Percentiles rank a stretch among this genome's conserved stretches.
phyloP scores from a whole-genome alignment of 2,888 invertebrate genomes.

The Ctenicera cuprea region DNA sequence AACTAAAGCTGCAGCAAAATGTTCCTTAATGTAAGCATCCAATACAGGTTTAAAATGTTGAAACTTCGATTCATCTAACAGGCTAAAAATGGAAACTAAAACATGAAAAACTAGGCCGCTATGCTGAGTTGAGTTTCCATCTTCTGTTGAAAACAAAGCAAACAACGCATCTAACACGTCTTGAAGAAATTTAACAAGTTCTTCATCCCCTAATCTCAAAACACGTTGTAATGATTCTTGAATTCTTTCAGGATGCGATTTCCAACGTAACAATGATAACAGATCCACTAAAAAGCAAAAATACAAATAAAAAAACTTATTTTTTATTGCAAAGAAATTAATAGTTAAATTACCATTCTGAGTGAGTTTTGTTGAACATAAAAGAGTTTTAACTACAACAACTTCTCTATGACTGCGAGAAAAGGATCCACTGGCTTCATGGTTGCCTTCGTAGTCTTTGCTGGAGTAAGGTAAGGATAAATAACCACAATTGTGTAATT shows the following conservation, averaged over 20 bases:
- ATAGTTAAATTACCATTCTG: constrained; percentile 84
- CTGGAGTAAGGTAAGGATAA: constrained; percentile 79
- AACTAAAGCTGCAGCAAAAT: constrained; percentile 95
- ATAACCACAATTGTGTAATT: constrained; percentile 81
- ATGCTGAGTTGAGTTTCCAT: constrained; percentile 91
- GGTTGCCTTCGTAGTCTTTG: constrained; percentile 78
- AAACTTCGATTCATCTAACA: constrained; percentile 92
- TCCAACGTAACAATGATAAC: constrained; percentile 93
- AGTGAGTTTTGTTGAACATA: constrained; percentile 97
- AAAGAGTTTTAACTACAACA: constrained; percentile 86
- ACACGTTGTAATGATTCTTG: constrained; percentile 90
- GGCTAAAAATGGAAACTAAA: constrained; percentile 92
- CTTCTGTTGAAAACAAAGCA: constrained; percentile 94
- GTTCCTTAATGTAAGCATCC: constrained; percentile 94
- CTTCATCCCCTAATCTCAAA: constrained; percentile 89
- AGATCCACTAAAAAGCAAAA: constrained; percentile 83
- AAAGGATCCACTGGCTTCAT: constrained; percentile 76
- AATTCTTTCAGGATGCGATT: constrained; percentile 90
- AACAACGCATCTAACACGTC: constrained; percentile 96
- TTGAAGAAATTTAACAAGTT: constrained; percentile 94
- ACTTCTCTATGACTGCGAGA: constrained; percentile 89
- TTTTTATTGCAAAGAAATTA: constrained; percentile 35
- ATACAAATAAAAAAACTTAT: neutral
- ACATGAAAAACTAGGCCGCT: constrained; percentile 95
- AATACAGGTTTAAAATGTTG: constrained; percentile 96